Evolutionary conservation across 1,140 invertebrate species (phyloP), one percentile per base, ranked within the genome.

Genomic region (Hirudo medicinalis): DNA sequence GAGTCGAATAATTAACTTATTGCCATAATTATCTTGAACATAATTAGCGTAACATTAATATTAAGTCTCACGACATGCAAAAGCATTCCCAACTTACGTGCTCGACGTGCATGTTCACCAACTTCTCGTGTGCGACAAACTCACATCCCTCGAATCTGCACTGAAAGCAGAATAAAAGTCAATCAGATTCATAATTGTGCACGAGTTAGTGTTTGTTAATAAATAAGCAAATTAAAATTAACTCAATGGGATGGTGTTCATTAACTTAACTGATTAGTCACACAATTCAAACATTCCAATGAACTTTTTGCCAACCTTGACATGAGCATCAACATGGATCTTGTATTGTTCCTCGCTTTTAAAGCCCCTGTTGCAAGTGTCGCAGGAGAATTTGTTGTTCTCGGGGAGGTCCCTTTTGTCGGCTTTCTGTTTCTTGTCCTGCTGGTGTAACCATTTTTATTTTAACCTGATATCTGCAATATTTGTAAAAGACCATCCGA

Each of bases 121-220:
- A 76, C 78, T 88, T 88, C 15, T 88, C 86, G 79, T 91, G 87
- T 22, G 89, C 91, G 20, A 87, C 83, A 83, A 90, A 92, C 32
- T 83, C 86, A 78, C 91, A 93, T n/a, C 88, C 88, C 76, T 91
- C 88, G 22, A 89, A 86, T 57, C 87, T 87, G 78, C 90, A 92
- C 79, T 84, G 76, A 72, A 80, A 78, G 43, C 70, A 63, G 71
- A 70, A 73, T 36, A 40, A 71, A 36, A 5, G 66, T 69, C 63
- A 22, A 53, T 29, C 13, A 0, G 71, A n/a, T 74, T n/a, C 32
- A 60, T 49, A 63, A n/a, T 22, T 25, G 11, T 25, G 0, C 2
- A 63, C 9, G 9, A 25, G 29, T 25, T 63, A 11, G 9, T 2
- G 15, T 63, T 63, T 25, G 29, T 63, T 22, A n/a, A 25, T 6